Base-by-base conservation (phyloP, 2,888 invertebrate genomes). In the Melanophora roralis region DNA sequence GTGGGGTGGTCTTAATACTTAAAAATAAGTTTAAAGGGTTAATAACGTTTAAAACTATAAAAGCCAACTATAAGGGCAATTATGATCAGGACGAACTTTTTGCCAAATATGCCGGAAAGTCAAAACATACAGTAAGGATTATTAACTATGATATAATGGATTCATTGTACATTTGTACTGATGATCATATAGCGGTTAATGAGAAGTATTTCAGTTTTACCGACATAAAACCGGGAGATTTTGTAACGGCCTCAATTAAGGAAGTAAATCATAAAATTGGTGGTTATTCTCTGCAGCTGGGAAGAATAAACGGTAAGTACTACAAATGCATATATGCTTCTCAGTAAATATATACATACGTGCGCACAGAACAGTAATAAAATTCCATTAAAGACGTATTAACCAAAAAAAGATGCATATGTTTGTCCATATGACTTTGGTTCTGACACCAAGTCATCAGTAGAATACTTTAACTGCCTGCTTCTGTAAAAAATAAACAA, bases 101-200 rank as follows among this genome's bases (percentile, higher is more conserved):
- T 12, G 75, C 87, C 9, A 90, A 90, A 77, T 90, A 90, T 80
- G 84, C 86, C 0, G 87, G 86, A 14, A 89, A 88, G 69, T 86
- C 87, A 0, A 85, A 86, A 0, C 92, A 92, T 83, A 89, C 85
- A 38, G 91, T 93, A 27, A 92, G 95, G 23, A 89, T 96, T 0
- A 86, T 95, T 0, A 91, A 92, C 69, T 95, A 94, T 89, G 92
- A 93, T 87, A 88, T 91, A 27, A 91, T 94, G 51, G 94, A 95
- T 85, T 91, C 91, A 80, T 85, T 92, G 34, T 95, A 94, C 88
- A 91, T 94, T 8, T 94, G 95, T 84, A 92, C 93, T 1, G 93
- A 94, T 88, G 92, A 94, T 86, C 88, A 91, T 1, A 84, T 88
- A 0, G 79, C 93, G 2, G 84, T 95, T 1, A 87, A 90, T 32